phyloP scores from a whole-genome alignment of 2,888 invertebrate genomes.

The Coenonympha arcania region DNA sequence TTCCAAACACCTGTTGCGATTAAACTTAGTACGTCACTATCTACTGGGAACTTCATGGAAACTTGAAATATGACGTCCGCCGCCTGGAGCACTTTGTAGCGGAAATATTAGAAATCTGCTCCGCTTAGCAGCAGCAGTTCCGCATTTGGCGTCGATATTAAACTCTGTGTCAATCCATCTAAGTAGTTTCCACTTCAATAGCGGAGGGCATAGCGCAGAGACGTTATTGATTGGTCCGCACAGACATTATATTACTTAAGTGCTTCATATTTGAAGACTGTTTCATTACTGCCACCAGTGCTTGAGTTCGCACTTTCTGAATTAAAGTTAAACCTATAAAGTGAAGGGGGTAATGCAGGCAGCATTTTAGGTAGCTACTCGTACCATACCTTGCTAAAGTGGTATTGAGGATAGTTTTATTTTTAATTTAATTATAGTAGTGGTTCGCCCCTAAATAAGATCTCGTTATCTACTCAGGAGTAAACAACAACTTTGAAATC shows the following conservation, averaged over 20 bases:
- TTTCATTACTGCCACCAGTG: too few relatives aligned
- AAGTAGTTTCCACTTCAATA: slow-evolving; percentile 10
- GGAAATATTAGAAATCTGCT: slow-evolving; percentile 10
- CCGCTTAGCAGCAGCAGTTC: slow-evolving; percentile 3
- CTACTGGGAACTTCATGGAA: background rate
- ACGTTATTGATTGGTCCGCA: slow-evolving; percentile 1
- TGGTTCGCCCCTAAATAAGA: too few relatives aligned
- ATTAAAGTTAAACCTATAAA: too few relatives aligned
- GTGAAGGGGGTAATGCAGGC: too few relatives aligned
- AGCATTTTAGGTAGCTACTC: too few relatives aligned
- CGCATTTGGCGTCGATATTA: slow-evolving; percentile 14
- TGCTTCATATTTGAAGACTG: background rate
- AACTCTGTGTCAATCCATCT: slow-evolving; percentile 11
- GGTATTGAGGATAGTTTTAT: too few relatives aligned
- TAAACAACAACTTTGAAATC: too few relatives aligned
- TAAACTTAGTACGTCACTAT: background rate
- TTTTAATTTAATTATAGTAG: too few relatives aligned
- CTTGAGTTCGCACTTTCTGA: too few relatives aligned
- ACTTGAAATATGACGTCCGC: slow-evolving; percentile 11
- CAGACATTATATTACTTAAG: slow-evolving; percentile 2
- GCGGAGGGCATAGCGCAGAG: background rate
- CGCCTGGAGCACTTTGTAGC: slow-evolving; percentile 4
- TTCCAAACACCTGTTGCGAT: slow-evolving; percentile 9
- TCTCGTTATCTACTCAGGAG: too few relatives aligned
- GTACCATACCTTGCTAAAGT: too few relatives aligned